Base-by-base conservation (phyloP, 2,113 vertebrate genomes). In the Carassius auratus region DNA sequence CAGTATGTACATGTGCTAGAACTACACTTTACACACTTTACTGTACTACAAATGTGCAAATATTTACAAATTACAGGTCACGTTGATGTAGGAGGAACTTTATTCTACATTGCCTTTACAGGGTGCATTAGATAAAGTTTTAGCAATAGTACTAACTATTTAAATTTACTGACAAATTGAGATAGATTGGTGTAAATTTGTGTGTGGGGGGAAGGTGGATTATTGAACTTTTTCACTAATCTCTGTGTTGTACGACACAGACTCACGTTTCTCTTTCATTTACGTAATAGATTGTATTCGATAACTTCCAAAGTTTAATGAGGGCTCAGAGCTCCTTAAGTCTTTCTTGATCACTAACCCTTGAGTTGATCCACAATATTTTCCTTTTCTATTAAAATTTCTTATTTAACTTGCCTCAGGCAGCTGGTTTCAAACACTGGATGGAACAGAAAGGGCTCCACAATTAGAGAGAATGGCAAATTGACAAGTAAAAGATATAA, bases 401-500 rank as follows among this genome's bases (percentile, higher is more conserved):
- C 61, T 71, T 13, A 42, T 85, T 68, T 42, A 68, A n/a, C 26
- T 59, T 64, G 80, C 84, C 85, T 23, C 21, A 1, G 68, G 85
- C 61, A 81, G 14, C 77, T 48, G 12, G n/a, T 84, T 73, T 86
- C 82, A 86, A 76, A 88, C 61, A 17, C 15, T 64, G n/a, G 57
- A 79, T 48, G 7, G 75, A 84, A 85, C 69, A 33, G 26, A 62
- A 71, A 69, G 23, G 69, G 50, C 7, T 3, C 21, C 36, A 26
- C 4, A 38, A 42, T 84, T 68, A 79, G 57, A 83, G 6, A 83
- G 84, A 86, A 88, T 79, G 36, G 75, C 55, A 86, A 88, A 86
- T 86, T 19, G 74, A 57, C 45, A n/a, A 83, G 19, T n/a, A 68
- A 42, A 83, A 12, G 66, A 83, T 13, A 76, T 33, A 5, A 68